Base-by-base conservation (phyloP, 1,140 invertebrate species). In the Halictus rubicundus region DNA sequence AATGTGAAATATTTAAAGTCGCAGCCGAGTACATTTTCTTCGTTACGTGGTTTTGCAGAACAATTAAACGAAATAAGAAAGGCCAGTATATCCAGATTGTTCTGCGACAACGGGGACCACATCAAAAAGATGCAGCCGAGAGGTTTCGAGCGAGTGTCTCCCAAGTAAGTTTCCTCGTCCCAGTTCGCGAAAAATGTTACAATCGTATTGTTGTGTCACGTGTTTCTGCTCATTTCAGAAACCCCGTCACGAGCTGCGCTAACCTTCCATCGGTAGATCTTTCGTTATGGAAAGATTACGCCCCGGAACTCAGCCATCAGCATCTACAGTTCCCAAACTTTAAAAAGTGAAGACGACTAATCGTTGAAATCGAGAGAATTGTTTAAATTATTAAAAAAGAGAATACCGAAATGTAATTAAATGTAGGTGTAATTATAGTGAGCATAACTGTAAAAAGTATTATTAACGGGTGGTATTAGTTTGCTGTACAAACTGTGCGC, bases 51-150 rank as follows among this genome's bases (percentile, higher is more conserved):
- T 65, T 81, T 90, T 93, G 7, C 86, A 97, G 97, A 96, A 86
- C 98, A 99, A 96, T 91, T 99, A 9, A 93, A 94, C 59, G 96
- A 98, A 93, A 96, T 99, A 79, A 94, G 97, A 19, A 98, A 98
- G 89, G 93, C 95, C 0, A 96, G 95, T 64, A 95, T 99, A 78
- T 96, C 97, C 0, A 94, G 97, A 74, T 91, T 99, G 9, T 91
- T 99, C 32, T 99, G 98, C 89, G 96, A 98, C 87, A 99, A 98
- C 88, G 95, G 95, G 7, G 96, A 98, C 85, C 93, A 96, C 65
- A 94, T 97, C 52, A 91, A 94, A 69, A 92, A 94, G 2, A 96
- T 98, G 93, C 98, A 98, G 92, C 95, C 94, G 4, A 89, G 89
- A 89, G 95, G 94, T 32, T 96, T 96, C 87, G 87, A 93, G 88